Evolutionary conservation across 2,888 invertebrate genomes (phyloP).

Genomic region (Chrysolina americana): DNA sequence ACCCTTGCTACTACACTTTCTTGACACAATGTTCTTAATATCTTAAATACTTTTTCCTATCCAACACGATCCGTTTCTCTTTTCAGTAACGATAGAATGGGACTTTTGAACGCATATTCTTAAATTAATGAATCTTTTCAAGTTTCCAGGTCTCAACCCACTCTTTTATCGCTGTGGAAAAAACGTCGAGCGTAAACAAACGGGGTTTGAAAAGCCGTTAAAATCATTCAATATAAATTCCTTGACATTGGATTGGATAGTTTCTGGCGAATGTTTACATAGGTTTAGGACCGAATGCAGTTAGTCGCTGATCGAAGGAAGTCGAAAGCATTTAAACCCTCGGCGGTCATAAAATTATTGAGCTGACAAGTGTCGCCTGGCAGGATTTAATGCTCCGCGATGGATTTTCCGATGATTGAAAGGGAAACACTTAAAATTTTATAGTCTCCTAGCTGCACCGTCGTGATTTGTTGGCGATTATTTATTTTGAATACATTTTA

Average conservation of each 20-base stretch:
- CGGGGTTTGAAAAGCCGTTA: slow-evolving; percentile 38
- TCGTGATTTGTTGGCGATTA: slow-evolving; percentile 53
- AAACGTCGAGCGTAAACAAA: slow-evolving; percentile 35
- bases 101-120: too few species aligned
- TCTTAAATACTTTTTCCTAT: too few species aligned
- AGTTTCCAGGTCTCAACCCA: too few species aligned
- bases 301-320: slow-evolving; percentile 57
- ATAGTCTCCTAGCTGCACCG: slow-evolving; percentile 45
- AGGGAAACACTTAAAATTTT: slow-evolving; percentile 60
- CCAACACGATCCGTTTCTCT: too few species aligned
- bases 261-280: slow-evolving; percentile 51
- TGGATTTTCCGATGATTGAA: slow-evolving; percentile 60
- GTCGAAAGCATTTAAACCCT: slow-evolving; percentile 59
- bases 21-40: too few species aligned
- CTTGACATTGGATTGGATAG: slow-evolving; percentile 35
- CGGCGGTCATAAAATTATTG: slow-evolving; percentile 57
- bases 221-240: slow-evolving; percentile 41
- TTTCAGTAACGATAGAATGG: too few species aligned
- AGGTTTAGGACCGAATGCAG: slow-evolving; percentile 49
- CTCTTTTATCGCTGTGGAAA: neutral
- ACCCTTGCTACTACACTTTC: too few species aligned
- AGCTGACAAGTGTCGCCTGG: slow-evolving; percentile 60
- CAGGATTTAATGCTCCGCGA: slow-evolving; percentile 55
- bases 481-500: slow-evolving; percentile 55
- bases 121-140: too few species aligned